Conservation (phyloP, 1,140 invertebrate genomes). For the Meloidogyne exigua region DNA sequence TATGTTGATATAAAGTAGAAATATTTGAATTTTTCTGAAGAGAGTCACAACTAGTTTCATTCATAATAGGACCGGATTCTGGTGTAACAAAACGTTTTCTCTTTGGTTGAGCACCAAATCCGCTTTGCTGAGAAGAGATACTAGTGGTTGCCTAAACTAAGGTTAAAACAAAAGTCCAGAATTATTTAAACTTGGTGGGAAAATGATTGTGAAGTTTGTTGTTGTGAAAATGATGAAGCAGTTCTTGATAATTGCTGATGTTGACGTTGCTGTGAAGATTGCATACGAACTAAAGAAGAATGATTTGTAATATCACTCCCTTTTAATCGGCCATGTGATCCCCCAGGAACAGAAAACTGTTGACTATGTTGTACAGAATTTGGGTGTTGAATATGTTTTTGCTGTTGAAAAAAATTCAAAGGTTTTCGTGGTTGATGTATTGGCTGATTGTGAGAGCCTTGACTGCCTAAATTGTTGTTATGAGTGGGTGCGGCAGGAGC, state of each 20-base stretch:
- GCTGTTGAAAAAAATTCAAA: neutral
- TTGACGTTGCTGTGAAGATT: neutral
- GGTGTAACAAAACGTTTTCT: slow-evolving; percentile 6
- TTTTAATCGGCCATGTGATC: neutral
- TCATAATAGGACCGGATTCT: neutral
- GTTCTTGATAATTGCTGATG: neutral
- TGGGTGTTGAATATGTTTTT: no score
- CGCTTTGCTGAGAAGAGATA: neutral
- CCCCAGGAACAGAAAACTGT: neutral
- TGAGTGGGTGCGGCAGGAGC: slow-evolving; percentile 26
- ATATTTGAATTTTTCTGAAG: neutral
- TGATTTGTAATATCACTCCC: neutral
- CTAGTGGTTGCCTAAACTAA: neutral
- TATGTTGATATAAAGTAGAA: neutral
- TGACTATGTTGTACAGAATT: neutral
- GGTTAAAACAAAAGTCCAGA: neutral
- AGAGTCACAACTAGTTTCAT: neutral
- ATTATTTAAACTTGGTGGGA: neutral
- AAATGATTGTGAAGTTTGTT: slow-evolving; percentile 10
- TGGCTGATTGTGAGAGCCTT: neutral
- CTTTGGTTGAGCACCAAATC: neutral
- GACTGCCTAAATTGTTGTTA: neutral
- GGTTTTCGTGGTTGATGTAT: neutral
- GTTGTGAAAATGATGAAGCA: slow-evolving; percentile 1
- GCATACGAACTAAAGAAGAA: neutral